Conservation (phyloP, 2,888 invertebrate species). For the Drosophila greeni region DNA sequence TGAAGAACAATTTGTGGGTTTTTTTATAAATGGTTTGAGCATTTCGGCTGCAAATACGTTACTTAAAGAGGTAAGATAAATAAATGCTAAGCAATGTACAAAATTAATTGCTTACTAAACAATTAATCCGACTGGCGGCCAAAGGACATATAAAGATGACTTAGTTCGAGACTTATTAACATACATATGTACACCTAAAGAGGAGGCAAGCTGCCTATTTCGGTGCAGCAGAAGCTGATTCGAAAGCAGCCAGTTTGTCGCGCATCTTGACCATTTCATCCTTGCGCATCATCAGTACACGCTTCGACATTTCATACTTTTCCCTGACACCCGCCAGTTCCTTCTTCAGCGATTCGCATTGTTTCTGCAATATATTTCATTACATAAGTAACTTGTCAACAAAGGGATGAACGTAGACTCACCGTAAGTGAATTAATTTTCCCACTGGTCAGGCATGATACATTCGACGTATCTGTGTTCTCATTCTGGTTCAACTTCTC, state of each 20-base stretch:
- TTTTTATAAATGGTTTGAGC: neutral
- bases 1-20: constrained; percentile 47
- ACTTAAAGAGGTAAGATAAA: neutral
- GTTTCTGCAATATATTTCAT: constrained; percentile 5
- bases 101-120: neutral
- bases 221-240: neutral
- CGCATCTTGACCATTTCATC: constrained; percentile 42
- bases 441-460: constrained; percentile 55
- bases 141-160: neutral
- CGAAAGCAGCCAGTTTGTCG: constrained; percentile 1
- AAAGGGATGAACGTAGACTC: neutral
- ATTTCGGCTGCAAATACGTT: neutral
- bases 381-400: neutral
- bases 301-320: constrained; percentile 23
- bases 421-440: constrained; percentile 62
- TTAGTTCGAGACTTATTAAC: neutral
- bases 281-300: constrained; percentile 14
- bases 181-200: constrained; percentile 29
- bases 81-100: neutral
- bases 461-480: constrained; percentile 44
- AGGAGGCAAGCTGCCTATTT: constrained; percentile 26
- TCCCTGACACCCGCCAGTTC: constrained; percentile 7
- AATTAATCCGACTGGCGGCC: neutral
- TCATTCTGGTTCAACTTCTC: constrained; percentile 57
- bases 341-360: constrained; percentile 18